Conservation (phyloP, 1,140 invertebrate species). For the Armadillidium nasatum region DNA sequence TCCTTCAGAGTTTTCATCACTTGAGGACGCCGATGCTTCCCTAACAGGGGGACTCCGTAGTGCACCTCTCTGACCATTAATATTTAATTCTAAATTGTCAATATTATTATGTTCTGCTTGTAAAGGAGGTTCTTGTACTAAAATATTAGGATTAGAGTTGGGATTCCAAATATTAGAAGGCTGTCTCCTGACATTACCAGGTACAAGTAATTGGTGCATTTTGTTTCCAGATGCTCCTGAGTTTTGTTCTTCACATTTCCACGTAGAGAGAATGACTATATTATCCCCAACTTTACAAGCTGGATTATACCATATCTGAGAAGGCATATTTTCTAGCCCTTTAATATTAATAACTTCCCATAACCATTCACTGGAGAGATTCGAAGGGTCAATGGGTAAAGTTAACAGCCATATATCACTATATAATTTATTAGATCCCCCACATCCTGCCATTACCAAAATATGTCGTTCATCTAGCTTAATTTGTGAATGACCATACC, state of each 20-base stretch:
- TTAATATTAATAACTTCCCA: constrained; percentile 74
- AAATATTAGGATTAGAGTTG: constrained; percentile 30
- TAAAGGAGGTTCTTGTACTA: constrained; percentile 42
- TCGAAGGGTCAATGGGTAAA: constrained; percentile 52
- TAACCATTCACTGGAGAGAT: constrained; percentile 58
- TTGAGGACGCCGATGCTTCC: constrained; percentile 29
- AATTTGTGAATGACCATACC: constrained; percentile 88
- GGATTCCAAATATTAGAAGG: constrained; percentile 47
- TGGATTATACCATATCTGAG: constrained; percentile 87
- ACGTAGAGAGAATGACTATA: constrained; percentile 59
- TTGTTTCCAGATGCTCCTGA: not conserved
- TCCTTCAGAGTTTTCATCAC: constrained; percentile 34
- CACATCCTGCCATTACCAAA: constrained; percentile 57
- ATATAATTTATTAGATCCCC: constrained; percentile 64
- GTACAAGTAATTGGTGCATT: constrained; percentile 27
- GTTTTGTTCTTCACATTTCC: not conserved
- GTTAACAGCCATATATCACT: constrained; percentile 65
- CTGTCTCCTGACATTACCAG: constrained; percentile 31
- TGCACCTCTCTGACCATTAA: constrained; percentile 39
- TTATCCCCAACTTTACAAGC: constrained; percentile 70
- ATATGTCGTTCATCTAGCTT: constrained; percentile 52
- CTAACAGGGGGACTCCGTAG: constrained; percentile 31
- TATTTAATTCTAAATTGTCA: constrained; percentile 43
- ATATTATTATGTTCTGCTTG: constrained; percentile 52
- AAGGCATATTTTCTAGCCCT: constrained; percentile 69